phyloP scores from a whole-genome alignment of 2,888 invertebrate genomes.

The Acrocera orbiculus region DNA sequence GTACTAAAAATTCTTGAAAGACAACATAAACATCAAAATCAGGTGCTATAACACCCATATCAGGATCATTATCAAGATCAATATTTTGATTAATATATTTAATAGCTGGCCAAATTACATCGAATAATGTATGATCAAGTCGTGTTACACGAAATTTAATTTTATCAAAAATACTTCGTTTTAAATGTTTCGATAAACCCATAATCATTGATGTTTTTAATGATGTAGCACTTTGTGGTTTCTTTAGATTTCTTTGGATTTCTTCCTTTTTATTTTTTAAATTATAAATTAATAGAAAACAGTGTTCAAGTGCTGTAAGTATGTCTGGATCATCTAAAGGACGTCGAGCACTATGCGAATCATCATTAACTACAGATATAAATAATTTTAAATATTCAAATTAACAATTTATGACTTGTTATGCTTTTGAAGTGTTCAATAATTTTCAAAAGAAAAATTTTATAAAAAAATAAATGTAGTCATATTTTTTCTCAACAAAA shows the following conservation, averaged over 20 bases:
- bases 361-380: constrained; percentile 46
- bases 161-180: constrained; percentile 50
- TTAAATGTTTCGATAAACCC: constrained; percentile 56
- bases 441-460: not conserved
- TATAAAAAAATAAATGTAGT: not conserved
- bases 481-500: not conserved
- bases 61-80: constrained; percentile 49
- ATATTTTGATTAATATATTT: constrained; percentile 48
- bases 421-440: constrained; percentile 5
- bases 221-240: constrained; percentile 40
- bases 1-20: constrained; percentile 65
- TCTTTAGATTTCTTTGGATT: constrained; percentile 21
- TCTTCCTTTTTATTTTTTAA: too few species aligned
- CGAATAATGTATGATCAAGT: constrained; percentile 71
- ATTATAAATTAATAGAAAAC: constrained; percentile 51
- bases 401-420: not conserved
- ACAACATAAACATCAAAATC: constrained; percentile 74
- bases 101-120: constrained; percentile 78
- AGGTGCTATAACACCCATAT: constrained; percentile 61
- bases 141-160: constrained; percentile 61
- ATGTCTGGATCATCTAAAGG: constrained; percentile 51
- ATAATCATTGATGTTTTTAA: constrained; percentile 37
- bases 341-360: constrained; percentile 55
- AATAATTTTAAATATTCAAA: not conserved
- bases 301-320: constrained; percentile 54